A percentile compares a stretch with the other conserved stretches of the same genome.
Evolutionary conservation across 2,888 invertebrate genomes (phyloP).

Genomic region (Morpho deidamia): DNA sequence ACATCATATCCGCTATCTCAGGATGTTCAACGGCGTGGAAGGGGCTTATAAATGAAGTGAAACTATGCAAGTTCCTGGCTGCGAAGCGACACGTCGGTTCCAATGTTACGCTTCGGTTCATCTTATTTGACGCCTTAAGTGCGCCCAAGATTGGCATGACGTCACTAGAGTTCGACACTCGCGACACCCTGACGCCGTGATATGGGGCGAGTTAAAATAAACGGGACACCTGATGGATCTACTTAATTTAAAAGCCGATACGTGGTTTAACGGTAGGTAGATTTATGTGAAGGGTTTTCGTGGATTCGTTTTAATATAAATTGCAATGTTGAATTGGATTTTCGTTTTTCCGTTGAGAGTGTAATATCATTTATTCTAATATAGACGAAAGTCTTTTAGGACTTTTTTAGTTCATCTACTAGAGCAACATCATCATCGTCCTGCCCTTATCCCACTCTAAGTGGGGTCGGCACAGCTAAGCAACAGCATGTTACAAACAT

Average conservation of each 20-base stretch:
- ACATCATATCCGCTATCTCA: conserved; percentile 5
- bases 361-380: no score
- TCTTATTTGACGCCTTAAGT: conserved; percentile 58
- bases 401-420: no score
- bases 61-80: conserved; percentile 17
- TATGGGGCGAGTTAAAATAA: conserved; percentile 22
- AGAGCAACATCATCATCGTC: no score
- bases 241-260: conserved; percentile 9
- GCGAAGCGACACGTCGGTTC: conserved; percentile 37
- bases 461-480: no score
- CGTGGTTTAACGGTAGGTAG: conserved; percentile 6
- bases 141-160: conserved; percentile 41
- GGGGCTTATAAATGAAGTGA: conserved; percentile 14
- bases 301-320: conserved; percentile 8
- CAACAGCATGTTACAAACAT: no score
- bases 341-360: no score
- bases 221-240: conserved; percentile 18
- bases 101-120: conserved; percentile 52
- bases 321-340: neutral
- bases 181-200: conserved; percentile 33
- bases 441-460: no score
- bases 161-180: conserved; percentile 1
- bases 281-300: conserved; percentile 14
- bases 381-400: no score
- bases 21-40: conserved; percentile 15